These are phyloP conservation scores for Ecliptopera silaceata DNA, from an alignment of 2,888 invertebrate genomes.

Conservation along the genomic window DNA sequence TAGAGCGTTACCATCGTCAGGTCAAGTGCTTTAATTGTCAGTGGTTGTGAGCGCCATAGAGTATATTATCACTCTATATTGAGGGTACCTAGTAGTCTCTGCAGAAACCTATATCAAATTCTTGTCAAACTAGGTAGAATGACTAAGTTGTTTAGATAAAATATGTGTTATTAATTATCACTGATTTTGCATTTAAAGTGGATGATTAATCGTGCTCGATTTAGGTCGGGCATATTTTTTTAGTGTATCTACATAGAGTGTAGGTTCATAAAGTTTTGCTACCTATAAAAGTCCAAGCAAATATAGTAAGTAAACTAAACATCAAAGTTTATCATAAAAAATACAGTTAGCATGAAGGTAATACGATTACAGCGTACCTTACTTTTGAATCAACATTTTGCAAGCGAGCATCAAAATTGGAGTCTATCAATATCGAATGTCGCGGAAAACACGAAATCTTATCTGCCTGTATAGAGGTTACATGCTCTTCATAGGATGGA, in stretches of 20 bases:
- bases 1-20: constrained; percentile 45
- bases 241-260: no score
- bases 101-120: background rate
- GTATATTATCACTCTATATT: constrained; percentile 22
- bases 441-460: constrained; percentile 24
- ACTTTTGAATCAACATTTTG: background rate
- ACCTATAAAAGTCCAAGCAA: no score
- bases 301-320: no score
- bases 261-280: no score
- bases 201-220: no score
- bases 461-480: constrained; percentile 39
- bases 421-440: constrained; percentile 32
- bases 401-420: constrained; percentile 17
- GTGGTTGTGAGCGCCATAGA: constrained; percentile 38
- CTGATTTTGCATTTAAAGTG: background rate
- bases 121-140: background rate
- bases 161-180: no score
- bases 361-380: no score
- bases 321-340: no score
- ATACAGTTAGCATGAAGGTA: no score
- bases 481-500: no score
- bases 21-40: constrained; percentile 73
- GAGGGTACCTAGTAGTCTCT: constrained; percentile 20
- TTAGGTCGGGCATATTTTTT: no score
- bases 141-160: no score